Base-by-base conservation (phyloP, 1,140 invertebrate species). In the Hydropsyche tenuis region DNA sequence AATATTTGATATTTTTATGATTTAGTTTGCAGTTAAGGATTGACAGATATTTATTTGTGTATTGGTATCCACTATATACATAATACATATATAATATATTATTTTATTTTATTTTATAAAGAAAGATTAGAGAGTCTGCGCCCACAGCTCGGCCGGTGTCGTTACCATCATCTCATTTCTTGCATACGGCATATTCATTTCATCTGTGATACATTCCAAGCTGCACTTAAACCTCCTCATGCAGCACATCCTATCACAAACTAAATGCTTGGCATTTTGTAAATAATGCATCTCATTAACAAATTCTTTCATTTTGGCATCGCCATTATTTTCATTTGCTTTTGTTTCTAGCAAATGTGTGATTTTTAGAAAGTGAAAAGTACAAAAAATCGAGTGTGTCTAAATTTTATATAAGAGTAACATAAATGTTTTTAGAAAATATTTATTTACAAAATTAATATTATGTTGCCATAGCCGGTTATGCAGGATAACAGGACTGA, bases 301-400 rank as follows among this genome's bases (percentile, higher is more conserved):
- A 23, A 25, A 60, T 2, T 12, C 1, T 60, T 60, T 25, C 56
- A 25, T 60, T 60, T 60, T 23, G 56, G 56, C 56, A 60, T 60
- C 11, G 23, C 20, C 56, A 60, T 60, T 60, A 4, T 3, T 30
- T 18, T 65, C 30, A 43, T 42, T 65, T 65, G 63, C 63, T 65
- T 65, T 45, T 43, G 63, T 60, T 25, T 60, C 14, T 25, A 60
- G 56, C 56, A 23, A 20, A 65, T 65, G 63, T 65, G 30, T 45
- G 37, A 65, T 16, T 65, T 65, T 20, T 43, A 43, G 63, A n/a
- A 65, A 65, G 42, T 30, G 63, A 75, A 77, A 68, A 77, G 76
- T 77, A 77, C 76, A 77, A 77, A 77, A 74, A 56, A 70, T 74
- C 66, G 27, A 77, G 73, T 75, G 76, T 77, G 73, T 77, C 76